Base-by-base conservation (phyloP, 64 coral and sea anemone species). In the Platygyra sinensis region DNA sequence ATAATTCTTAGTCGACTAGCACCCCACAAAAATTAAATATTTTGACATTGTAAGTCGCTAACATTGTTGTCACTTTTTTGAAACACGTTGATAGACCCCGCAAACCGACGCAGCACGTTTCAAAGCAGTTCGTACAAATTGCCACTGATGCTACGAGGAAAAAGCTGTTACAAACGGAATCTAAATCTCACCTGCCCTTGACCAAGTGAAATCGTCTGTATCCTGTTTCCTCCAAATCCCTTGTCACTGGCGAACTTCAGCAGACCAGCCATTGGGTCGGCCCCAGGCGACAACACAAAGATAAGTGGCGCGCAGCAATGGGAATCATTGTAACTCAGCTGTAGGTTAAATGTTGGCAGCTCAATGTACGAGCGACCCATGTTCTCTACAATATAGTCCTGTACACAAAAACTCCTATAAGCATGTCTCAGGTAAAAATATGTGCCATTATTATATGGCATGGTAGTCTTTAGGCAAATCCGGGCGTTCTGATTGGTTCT, bases 361-460 rank as follows among this genome's bases (percentile, higher is more conserved):
- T 99, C 97, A 5, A 99, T 99, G 78, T 95, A 99, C 33, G 97
- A 92, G 20, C 97, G 91, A 49, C 97, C 97, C 97, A 99, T 99
- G 74, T 91, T 99, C 63, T 99, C 97, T 18, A 99, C 97, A 25
- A 99, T 99, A 39, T 93, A 99, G 62, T 99, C 97, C 97, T 99
- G 80, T 31, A 17, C 80, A 74, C 32, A 67, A 63, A 83, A 52
- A 1, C 18, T 39, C 1, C 9, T 76, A 52, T 52, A 3, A 72
- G 60, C 17, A 36, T 39, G 30, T 46, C n/a, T 64, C 14, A 22
- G 15, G 54, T 14, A 1, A 57, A 57, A 57, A 57, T 15, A 15
- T 10, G 54, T 57, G 10, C 54, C 52, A 54, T 5, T 54, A 13
- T 36, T 36, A 36, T 36, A 36, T 36, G 33, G 33, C 3, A 36